Evolutionary conservation across 2,888 invertebrate species (phyloP).

Genomic region (Graphium colonna): DNA sequence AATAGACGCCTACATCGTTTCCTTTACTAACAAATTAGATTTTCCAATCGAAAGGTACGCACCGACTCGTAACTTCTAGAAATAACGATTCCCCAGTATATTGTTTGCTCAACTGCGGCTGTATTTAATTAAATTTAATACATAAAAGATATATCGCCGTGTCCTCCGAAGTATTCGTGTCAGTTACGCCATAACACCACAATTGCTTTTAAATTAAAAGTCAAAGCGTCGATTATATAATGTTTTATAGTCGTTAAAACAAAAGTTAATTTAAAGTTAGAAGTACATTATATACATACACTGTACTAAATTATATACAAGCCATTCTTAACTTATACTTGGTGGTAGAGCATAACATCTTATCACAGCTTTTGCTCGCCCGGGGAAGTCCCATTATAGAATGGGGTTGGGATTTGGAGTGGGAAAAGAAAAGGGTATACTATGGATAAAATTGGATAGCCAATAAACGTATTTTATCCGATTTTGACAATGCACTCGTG

Average conservation of each 20-base stretch:
- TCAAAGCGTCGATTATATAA: conserved; percentile 1
- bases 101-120: conserved; percentile 15
- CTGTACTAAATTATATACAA: too few relatives aligned
- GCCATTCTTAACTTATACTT: too few relatives aligned
- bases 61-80: conserved; percentile 21
- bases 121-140: conserved; percentile 22
- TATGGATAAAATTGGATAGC: too few relatives aligned
- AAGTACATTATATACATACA: too few relatives aligned
- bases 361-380: too few relatives aligned
- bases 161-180: conserved; percentile 14
- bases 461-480: too few relatives aligned
- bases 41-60: conserved; percentile 20
- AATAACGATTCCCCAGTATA: conserved; percentile 16
- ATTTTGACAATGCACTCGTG: too few relatives aligned
- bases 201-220: conserved; percentile 9
- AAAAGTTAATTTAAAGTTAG: background rate
- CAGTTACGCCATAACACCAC: background rate
- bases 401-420: too few relatives aligned
- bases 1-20: conserved; percentile 3
- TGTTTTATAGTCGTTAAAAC: background rate
- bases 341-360: too few relatives aligned
- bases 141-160: conserved; percentile 16
- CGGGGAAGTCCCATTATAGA: too few relatives aligned
- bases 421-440: too few relatives aligned
- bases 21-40: conserved; percentile 20